phyloP scores from a whole-genome alignment of 2,113 vertebrate species.

The Phaetusa simplex region DNA sequence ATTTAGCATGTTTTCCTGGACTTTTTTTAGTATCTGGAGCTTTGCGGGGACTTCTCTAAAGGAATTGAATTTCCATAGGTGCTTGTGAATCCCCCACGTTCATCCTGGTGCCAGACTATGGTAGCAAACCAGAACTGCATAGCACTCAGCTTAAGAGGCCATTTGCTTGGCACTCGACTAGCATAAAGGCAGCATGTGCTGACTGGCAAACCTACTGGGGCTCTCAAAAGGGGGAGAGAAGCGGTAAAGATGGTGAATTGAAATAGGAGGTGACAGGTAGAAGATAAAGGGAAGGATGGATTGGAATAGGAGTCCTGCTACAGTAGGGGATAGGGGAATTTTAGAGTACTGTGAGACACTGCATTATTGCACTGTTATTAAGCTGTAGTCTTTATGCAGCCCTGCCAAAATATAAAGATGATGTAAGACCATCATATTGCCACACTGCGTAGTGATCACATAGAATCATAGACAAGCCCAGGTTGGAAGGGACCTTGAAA shows the following conservation, averaged over 20 bases:
- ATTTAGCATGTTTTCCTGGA: neutral
- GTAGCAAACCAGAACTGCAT: neutral
- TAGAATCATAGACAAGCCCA: neutral
- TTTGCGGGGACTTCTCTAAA: neutral
- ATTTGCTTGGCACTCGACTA: neutral
- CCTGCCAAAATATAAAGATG: neutral
- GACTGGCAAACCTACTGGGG: neutral
- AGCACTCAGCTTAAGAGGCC: neutral
- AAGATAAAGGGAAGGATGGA: neutral
- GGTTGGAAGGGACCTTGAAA: neutral
- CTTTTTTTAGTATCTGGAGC: neutral
- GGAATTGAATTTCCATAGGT: neutral
- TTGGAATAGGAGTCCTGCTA: neutral
- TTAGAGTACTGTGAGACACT: neutral
- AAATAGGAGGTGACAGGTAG: neutral
- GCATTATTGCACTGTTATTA: neutral
- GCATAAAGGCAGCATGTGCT: neutral
- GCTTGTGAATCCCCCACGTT: neutral
- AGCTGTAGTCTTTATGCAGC: neutral
- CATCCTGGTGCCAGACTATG: neutral
- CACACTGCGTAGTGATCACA: accelerated
- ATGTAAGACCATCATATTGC: neutral
- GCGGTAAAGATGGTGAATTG: neutral
- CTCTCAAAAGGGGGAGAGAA: neutral
- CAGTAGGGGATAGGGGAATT: neutral